phyloP scores from a whole-genome alignment of 2,797 vertebrate genomes.

The Merluccius polli region DNA sequence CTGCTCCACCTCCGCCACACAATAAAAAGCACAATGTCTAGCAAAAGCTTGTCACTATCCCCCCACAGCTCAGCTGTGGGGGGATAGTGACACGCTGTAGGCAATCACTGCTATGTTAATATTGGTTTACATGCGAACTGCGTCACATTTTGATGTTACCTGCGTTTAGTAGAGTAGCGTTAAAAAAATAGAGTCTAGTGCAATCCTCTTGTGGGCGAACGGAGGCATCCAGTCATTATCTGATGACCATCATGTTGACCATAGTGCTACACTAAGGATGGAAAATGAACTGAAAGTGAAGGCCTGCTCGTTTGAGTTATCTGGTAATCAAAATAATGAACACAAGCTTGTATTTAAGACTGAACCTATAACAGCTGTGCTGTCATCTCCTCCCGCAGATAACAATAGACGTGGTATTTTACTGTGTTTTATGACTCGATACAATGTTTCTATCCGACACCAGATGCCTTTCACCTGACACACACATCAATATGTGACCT shows the following conservation, averaged over 20 bases:
- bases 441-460: too few relatives aligned
- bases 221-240: neutral
- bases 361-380: neutral
- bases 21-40: neutral
- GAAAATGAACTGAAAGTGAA: neutral
- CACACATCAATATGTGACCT: too few relatives aligned
- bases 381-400: neutral
- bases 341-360: neutral
- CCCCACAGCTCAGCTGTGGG: neutral
- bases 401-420: neutral
- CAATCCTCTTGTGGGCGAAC: neutral
- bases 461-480: too few relatives aligned
- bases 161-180: neutral
- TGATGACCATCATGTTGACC: neutral
- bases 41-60: neutral
- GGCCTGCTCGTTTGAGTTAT: neutral
- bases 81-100: neutral
- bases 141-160: neutral
- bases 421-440: neutral
- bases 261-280: neutral
- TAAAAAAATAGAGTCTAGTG: neutral
- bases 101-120: neutral
- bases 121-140: slow-evolving; percentile 1
- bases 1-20: neutral
- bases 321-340: neutral